Percentiles rank a stretch among this genome's conserved stretches.
phyloP scores from a whole-genome alignment of 1,140 invertebrate species.

The Drosophila lacteicornis region DNA sequence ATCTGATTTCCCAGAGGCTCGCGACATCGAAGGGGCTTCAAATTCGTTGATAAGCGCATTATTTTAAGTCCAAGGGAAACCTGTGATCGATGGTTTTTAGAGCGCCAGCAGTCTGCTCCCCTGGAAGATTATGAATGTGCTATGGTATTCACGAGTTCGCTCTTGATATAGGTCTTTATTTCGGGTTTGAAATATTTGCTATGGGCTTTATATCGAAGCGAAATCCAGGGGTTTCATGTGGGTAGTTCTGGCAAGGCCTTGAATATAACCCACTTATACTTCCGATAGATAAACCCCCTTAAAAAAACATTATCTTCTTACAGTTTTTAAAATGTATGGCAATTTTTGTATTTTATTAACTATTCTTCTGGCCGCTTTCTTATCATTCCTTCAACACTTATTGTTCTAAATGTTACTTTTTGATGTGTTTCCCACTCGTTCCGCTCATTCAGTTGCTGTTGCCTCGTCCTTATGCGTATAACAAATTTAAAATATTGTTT shows the following conservation, averaged over 20 bases:
- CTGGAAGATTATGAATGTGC: conserved; percentile 19
- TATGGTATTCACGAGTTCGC: conserved; percentile 14
- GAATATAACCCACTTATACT: too few relatives aligned
- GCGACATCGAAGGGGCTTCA: conserved; percentile 29
- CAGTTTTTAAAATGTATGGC: conserved; percentile 63
- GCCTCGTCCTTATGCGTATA: conserved; percentile 55
- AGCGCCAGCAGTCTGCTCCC: conserved; percentile 17
- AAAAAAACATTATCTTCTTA: conserved; percentile 16
- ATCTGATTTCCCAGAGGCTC: conserved; percentile 54
- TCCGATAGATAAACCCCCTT: neutral
- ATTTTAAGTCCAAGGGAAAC: conserved; percentile 30
- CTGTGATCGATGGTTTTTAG: conserved; percentile 71
- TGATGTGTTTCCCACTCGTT: conserved; percentile 36
- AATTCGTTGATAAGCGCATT: conserved; percentile 15
- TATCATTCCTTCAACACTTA: conserved; percentile 66
- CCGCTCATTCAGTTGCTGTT: conserved; percentile 9
- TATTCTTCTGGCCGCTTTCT: conserved; percentile 56
- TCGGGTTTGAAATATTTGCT: conserved; percentile 8
- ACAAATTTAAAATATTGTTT: conserved; percentile 52
- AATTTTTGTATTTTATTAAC: conserved; percentile 48
- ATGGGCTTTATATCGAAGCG: neutral
- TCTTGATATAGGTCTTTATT: conserved; percentile 12
- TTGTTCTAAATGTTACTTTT: conserved; percentile 71
- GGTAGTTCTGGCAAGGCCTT: neutral
- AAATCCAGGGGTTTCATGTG: neutral